A percentile compares a stretch with the other conserved stretches of the same genome.
phyloP scores from a whole-genome alignment of 2,113 vertebrate genomes.

The Notarius quadriscutis region DNA sequence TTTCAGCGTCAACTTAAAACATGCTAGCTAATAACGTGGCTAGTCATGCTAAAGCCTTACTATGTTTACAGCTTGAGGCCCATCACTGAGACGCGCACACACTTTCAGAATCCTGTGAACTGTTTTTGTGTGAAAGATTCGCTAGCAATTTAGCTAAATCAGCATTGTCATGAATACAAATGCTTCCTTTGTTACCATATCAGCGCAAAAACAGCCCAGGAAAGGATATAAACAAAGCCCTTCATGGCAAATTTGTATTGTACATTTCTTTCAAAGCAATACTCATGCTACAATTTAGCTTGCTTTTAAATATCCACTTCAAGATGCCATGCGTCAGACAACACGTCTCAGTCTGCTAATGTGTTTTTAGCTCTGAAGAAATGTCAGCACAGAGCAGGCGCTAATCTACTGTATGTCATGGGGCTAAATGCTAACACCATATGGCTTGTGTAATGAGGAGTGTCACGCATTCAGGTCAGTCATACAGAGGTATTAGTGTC shows the following conservation, averaged over 20 bases:
- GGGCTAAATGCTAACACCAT: constrained; percentile 76
- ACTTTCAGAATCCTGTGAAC: not conserved
- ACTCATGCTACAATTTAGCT: not conserved
- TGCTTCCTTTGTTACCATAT: not conserved
- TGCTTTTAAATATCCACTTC: not conserved
- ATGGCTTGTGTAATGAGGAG: constrained; percentile 74
- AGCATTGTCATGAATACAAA: not conserved
- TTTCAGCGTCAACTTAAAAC: too few species aligned
- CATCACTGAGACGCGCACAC: not conserved
- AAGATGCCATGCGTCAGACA: not conserved
- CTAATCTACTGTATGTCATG: constrained; percentile 76
- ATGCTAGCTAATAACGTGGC: too few species aligned
- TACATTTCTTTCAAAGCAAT: not conserved
- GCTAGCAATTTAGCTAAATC: not conserved
- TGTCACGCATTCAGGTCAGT: constrained; percentile 72
- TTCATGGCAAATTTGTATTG: too few species aligned
- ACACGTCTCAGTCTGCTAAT: constrained; percentile 68
- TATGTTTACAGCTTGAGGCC: too few species aligned
- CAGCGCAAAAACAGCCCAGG: not conserved
- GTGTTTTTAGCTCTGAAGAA: constrained; percentile 78
- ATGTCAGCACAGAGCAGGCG: constrained; percentile 71
- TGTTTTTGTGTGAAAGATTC: not conserved
- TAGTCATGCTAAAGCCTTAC: too few species aligned
- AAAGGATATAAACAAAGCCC: not conserved
- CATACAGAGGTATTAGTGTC: constrained; percentile 84